phyloP scores from a whole-genome alignment of 2,113 vertebrate genomes.

The Xiphophorus maculatus region DNA sequence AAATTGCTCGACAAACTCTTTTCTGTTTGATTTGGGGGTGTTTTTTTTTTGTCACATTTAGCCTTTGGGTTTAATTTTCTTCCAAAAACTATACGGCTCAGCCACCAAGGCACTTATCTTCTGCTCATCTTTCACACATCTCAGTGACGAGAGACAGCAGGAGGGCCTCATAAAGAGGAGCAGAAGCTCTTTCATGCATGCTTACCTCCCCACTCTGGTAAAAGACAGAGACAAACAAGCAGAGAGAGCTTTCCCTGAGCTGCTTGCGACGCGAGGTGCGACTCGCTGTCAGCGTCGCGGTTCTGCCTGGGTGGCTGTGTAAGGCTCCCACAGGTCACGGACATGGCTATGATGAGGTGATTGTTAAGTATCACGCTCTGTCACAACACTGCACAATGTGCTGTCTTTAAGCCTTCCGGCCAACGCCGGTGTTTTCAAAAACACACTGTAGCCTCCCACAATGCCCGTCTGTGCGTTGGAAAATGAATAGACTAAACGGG shows the following conservation, averaged over 20 bases:
- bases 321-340: slow-evolving; percentile 71
- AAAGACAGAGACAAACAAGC: slow-evolving; percentile 53
- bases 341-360: slow-evolving; percentile 78
- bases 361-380: slow-evolving; percentile 77
- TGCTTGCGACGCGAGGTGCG: slow-evolving; percentile 56
- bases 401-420: slow-evolving; percentile 77
- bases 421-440: slow-evolving; percentile 69
- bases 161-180: slow-evolving; percentile 20
- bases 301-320: slow-evolving; percentile 73
- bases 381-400: slow-evolving; percentile 75
- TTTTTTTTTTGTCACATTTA: background rate
- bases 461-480: slow-evolving; percentile 64
- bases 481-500: slow-evolving; percentile 58
- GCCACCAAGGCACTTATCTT: background rate
- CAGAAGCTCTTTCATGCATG: slow-evolving; percentile 29
- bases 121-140: background rate
- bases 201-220: slow-evolving; percentile 36
- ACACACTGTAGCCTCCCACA: slow-evolving; percentile 68
- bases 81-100: background rate
- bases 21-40: background rate
- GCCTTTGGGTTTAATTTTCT: background rate
- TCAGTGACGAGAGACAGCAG: slow-evolving; percentile 1
- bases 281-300: slow-evolving; percentile 74
- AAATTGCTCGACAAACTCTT: background rate
- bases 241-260: slow-evolving; percentile 36